These are phyloP conservation scores for Cryptotis parvus DNA, from an alignment of 2,113 vertebrate genomes.

Conservation along the genomic window DNA sequence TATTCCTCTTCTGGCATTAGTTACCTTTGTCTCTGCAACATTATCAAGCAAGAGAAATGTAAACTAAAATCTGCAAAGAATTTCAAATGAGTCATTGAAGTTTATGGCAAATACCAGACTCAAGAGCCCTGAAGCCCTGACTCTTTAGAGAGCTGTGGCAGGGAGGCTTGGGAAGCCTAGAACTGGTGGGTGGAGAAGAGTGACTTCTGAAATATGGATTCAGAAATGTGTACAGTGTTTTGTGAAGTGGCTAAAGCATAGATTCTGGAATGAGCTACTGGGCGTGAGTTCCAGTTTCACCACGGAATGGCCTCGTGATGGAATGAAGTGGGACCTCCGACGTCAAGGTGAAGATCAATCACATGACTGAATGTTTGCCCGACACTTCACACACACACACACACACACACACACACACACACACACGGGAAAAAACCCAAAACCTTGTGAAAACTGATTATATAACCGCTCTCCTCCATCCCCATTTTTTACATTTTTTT, in stretches of 20 bases:
- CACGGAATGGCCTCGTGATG: neutral
- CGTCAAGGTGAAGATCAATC: neutral
- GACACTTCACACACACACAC: neutral
- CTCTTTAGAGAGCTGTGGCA: neutral
- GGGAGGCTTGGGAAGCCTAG: neutral
- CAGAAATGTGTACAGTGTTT: slow-evolving; percentile 18
- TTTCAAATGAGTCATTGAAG: slow-evolving; percentile 51
- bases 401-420: neutral
- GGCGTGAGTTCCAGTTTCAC: neutral
- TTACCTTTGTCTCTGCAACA: slow-evolving; percentile 1
- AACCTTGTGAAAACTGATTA: neutral
- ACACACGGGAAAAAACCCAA: neutral
- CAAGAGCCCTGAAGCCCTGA: neutral
- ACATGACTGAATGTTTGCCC: neutral
- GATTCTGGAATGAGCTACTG: neutral
- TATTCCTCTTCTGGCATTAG: slow-evolving; percentile 46
- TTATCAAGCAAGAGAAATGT: slow-evolving; percentile 50
- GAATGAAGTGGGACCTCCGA: neutral
- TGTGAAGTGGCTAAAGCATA: neutral
- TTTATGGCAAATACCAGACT: slow-evolving; percentile 33
- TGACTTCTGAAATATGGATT: neutral
- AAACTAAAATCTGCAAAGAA: slow-evolving; percentile 51
- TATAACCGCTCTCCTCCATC: neutral
- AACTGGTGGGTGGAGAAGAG: neutral
- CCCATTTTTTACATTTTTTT: no score